Conservation (phyloP, 2,797 vertebrate species). For the Tangara arthus region DNA sequence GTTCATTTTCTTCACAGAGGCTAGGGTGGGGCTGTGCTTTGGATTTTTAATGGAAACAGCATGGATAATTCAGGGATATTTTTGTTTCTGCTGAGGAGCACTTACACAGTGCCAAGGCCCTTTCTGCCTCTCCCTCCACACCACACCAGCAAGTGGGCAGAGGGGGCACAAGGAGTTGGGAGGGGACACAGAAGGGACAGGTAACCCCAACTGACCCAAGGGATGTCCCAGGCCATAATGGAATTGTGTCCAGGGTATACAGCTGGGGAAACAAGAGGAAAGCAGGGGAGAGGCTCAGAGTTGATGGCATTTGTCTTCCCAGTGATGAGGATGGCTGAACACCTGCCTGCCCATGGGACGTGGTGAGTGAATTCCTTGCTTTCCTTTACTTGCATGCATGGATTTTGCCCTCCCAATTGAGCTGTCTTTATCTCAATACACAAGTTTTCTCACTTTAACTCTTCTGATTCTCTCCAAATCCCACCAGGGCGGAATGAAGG, state of each 20-base stretch:
- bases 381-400: not conserved
- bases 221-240: too few relatives aligned
- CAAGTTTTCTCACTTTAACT: not conserved
- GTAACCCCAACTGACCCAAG: not conserved
- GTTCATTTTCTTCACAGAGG: not conserved
- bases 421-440: not conserved
- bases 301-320: not conserved
- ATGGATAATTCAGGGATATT: not conserved
- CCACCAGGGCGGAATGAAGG: not conserved
- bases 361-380: not conserved
- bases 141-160: accelerated
- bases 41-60: not conserved
- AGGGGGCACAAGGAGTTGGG: accelerated
- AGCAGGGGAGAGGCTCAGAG: not conserved
- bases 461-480: not conserved
- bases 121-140: not conserved
- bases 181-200: not conserved
- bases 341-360: accelerated
- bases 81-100: not conserved
- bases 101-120: not conserved
- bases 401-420: not conserved
- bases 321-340: too few relatives aligned
- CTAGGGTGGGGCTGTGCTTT: not conserved
- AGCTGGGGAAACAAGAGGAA: not conserved
- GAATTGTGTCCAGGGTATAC: too few relatives aligned